Base-by-base conservation (phyloP, 2,888 invertebrate species). In the Clostera curtula region DNA sequence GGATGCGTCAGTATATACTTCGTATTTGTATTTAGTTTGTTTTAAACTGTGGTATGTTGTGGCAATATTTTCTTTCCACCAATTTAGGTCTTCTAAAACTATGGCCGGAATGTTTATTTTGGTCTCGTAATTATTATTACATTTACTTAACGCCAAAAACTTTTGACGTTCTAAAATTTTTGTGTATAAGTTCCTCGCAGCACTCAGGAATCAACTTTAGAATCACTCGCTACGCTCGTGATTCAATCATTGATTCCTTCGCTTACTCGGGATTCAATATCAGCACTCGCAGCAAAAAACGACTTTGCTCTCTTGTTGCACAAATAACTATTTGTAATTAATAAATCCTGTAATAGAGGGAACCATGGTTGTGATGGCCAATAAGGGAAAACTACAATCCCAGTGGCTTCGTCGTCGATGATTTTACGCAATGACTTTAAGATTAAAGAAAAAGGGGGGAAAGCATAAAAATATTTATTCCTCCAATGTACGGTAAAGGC, bases 1-100 rank as follows among this genome's bases (percentile, higher is more conserved):
- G 3, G 25, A 29, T 1, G 36, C 31, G 12, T 32, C 36, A 2
- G 29, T 27, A 9, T 19, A 29, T 6, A 36, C 29, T 20, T 32
- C 36, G 5, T 28, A 12, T 2, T 3, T 2, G 8, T 19, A 34
- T 1, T 11, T 16, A 6, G 9, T 14, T 13, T 12, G 6, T 16
- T 18, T 15, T 5, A 30, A 11, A 4, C 22, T 4, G 15, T 18
- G 21, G 0, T 9, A 9, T 1, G 16, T 13, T 4, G 12, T 10
- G 1, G 9, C 3, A 11, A 34, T 29, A 12, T 37, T 31, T 3
- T 3, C 2, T 12, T 2, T 3, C 34, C 33, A 37, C 37, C 37
- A 37, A 3, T 12, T 3, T 8, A 33, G 12, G 10, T 37, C 37
- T 4, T 14, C 1, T 19, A 31, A 19, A 5, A 33, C 29, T 11